Evolutionary conservation across 2,113 vertebrate genomes (phyloP).

Genomic region (Pollachius pollachius): DNA sequence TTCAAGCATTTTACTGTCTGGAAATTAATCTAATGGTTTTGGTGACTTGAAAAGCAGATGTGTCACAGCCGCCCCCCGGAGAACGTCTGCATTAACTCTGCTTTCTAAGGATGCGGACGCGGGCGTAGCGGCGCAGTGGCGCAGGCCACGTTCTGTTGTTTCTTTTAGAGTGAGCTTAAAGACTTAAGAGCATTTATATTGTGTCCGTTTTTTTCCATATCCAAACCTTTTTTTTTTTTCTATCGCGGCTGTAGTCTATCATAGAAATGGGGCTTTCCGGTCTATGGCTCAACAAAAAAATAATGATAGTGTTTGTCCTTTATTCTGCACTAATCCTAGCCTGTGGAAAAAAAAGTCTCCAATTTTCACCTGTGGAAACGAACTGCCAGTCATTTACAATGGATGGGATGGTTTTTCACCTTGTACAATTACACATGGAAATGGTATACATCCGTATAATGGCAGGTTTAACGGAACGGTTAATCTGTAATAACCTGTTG

Average conservation of each 20-base stretch:
- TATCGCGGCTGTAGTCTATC: conserved; percentile 21
- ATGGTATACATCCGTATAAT: conserved; percentile 51
- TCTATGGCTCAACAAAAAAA: conserved; percentile 10
- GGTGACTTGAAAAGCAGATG: conserved; percentile 30
- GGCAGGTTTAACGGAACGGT: conserved; percentile 55
- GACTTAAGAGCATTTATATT: neutral
- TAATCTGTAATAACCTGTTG: conserved; percentile 56
- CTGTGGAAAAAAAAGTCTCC: conserved; percentile 42
- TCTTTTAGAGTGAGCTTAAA: neutral
- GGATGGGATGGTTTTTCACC: conserved; percentile 36
- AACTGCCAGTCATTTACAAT: conserved; percentile 45
- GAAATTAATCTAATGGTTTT: conserved; percentile 45
- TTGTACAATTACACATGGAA: conserved; percentile 47
- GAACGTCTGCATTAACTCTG: conserved; percentile 14
- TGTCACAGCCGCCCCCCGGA: conserved; percentile 21
- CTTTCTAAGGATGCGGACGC: conserved; percentile 35
- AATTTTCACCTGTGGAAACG: conserved; percentile 40
- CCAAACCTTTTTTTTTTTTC: neutral
- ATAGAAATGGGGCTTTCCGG: conserved; percentile 35
- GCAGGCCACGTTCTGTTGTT: neutral
- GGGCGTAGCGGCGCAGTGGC: neutral
- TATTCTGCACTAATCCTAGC: conserved; percentile 51
- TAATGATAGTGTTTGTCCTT: conserved; percentile 30
- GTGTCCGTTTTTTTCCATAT: neutral
- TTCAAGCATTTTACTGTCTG: conserved; percentile 39